phyloP scores from a whole-genome alignment of 2,797 vertebrate species.

The Pseudochromis fuscus region DNA sequence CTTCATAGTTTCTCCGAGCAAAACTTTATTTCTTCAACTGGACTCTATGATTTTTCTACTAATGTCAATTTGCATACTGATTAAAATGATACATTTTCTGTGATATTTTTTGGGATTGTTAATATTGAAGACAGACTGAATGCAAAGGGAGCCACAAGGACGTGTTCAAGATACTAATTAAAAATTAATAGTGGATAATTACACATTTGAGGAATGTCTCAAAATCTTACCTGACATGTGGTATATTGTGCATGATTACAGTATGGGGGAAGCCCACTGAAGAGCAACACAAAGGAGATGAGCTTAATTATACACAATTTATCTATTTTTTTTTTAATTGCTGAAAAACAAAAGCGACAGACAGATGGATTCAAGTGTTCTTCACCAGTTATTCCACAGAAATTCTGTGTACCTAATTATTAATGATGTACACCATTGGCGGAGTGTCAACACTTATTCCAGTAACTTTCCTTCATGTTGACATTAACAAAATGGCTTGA shows the following conservation, averaged over 20 bases:
- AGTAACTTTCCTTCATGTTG: conserved; percentile 82
- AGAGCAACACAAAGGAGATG: conserved; percentile 15
- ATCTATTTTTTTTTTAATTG: conserved; percentile 69
- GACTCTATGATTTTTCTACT: not conserved
- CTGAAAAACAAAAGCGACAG: conserved; percentile 55
- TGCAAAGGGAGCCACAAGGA: not conserved
- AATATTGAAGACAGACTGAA: not conserved
- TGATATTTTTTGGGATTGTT: not conserved
- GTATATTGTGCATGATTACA: conserved; percentile 19
- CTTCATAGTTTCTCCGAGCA: conserved; percentile 11
- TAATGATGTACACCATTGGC: conserved; percentile 80
- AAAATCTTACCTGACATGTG: conserved; percentile 7
- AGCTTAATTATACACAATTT: conserved; percentile 37
- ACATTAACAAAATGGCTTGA: conserved; percentile 85
- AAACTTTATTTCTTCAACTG: not conserved
- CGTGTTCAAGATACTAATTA: not conserved
- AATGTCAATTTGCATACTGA: conserved; percentile 6
- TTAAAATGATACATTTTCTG: not conserved
- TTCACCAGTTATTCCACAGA: conserved; percentile 60
- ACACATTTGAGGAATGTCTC: conserved; percentile 26
- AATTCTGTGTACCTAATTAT: conserved; percentile 73
- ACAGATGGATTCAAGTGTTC: conserved; percentile 51
- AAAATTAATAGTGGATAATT: conserved; percentile 23
- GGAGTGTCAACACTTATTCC: conserved; percentile 83
- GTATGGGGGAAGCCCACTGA: conserved; percentile 16